Conservation (phyloP, 1,140 invertebrate species). For the Mercenaria mercenaria region DNA sequence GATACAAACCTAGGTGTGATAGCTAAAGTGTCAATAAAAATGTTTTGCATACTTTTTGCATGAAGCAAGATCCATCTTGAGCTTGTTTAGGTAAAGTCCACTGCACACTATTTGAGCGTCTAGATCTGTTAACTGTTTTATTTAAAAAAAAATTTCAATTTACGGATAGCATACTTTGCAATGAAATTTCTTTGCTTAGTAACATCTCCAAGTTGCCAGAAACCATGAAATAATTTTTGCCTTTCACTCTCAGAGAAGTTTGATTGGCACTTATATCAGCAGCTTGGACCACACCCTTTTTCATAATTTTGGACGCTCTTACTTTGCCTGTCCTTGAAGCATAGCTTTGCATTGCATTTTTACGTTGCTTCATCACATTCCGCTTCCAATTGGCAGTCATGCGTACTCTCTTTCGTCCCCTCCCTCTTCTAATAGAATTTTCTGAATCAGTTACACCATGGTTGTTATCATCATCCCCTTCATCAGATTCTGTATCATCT, state of each 20-base stretch:
- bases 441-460: too few species aligned
- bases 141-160: neutral
- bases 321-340: too few species aligned
- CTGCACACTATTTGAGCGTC: neutral
- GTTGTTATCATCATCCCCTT: neutral
- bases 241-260: neutral
- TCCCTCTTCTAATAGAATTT: conserved; percentile 14
- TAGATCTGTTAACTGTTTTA: neutral
- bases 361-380: conserved; percentile 6
- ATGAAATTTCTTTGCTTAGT: neutral
- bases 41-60: neutral
- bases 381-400: neutral
- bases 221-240: neutral
- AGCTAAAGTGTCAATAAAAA: conserved; percentile 20
- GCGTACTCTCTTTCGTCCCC: neutral
- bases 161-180: neutral
- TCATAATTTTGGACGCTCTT: neutral
- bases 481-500: too few species aligned
- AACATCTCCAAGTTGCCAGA: neutral
- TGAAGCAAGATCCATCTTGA: neutral
- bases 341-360: neutral
- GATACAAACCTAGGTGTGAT: neutral
- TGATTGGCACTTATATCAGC: neutral
- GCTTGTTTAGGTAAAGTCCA: neutral
- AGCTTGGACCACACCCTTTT: neutral